Base-by-base conservation (phyloP, 2,888 invertebrate species). In the Charanyca ferruginea region DNA sequence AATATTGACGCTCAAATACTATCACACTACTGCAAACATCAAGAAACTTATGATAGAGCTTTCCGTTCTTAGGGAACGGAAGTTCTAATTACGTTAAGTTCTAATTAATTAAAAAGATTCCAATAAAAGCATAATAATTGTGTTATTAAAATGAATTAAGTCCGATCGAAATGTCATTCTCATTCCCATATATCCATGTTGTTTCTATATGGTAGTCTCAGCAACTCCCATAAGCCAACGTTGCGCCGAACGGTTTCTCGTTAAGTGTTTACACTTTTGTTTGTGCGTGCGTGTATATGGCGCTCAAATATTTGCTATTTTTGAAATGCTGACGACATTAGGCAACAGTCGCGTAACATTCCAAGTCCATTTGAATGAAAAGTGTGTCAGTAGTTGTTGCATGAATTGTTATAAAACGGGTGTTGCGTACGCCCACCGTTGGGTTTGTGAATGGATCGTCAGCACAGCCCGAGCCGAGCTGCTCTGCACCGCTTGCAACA, bases 361-460 rank as follows among this genome's bases (percentile, higher is more conserved):
- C 73, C 72, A 66, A 66, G 53, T 73, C 65, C 61, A 60, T 73
- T 77, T 83, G 84, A 82, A 82, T 82, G 83, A 82, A 81, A 82
- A 81, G 82, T 83, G 66, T 82, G 82, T 83, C 84, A 83, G 67
- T 82, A 65, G 78, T 74, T 77, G 83, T 88, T 85, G 83, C 85
- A 84, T 85, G 81, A 82, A 84, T 85, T 84, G 84, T 87, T 88
- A 85, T 89, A 87, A 87, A 87, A 87, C 84, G 85, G 84, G 82
- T 81, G 83, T 85, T 83, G 83, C 86, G 80, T 81, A 89, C 92
- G 88, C 94, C 94, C 90, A 94, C 90, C 74, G 59, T 38, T 77
- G 71, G 61, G 66, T 80, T 93, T 92, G 93, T 94, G 94, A 94
- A 93, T 94, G 94, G 93, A 92, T 80, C 83, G 75, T 59, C 76